These are phyloP conservation scores for Caenorhabditis inopinata DNA, from an alignment of 1,140 invertebrate species.

Conservation along the genomic window DNA sequence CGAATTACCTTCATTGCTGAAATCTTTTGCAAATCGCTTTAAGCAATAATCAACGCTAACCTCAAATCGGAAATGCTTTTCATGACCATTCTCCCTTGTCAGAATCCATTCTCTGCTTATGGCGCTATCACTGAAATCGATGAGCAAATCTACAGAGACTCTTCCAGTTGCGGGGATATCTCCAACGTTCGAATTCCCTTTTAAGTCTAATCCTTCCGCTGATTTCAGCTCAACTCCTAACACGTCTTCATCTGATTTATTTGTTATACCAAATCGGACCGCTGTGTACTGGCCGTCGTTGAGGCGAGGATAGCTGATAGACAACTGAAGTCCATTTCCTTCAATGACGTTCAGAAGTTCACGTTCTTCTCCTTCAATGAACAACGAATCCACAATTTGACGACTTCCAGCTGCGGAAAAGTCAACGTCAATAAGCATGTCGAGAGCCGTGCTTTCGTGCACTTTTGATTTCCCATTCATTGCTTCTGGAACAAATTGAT, in stretches of 20 bases:
- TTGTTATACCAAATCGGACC: conserved; percentile 13
- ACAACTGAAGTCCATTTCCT: background rate
- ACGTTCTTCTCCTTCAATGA: background rate
- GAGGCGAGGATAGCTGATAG: background rate
- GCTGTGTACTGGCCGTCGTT: conserved; percentile 36
- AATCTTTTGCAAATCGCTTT: conserved; percentile 71
- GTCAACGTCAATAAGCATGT: conserved; percentile 81
- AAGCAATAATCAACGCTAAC: background rate
- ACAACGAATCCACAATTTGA: background rate
- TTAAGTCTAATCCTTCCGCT: background rate
- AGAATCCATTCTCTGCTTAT: conserved; percentile 86
- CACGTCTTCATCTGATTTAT: background rate
- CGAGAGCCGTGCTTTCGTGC: conserved; percentile 63
- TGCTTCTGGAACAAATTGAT: no score
- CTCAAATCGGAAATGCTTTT: conserved; percentile 17
- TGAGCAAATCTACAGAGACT: background rate
- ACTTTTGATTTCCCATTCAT: conserved; percentile 68
- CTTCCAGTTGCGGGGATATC: background rate
- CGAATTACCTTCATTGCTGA: conserved; percentile 68
- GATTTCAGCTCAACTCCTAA: background rate
- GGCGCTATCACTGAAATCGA: conserved; percentile 72
- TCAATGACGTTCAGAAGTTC: conserved; percentile 31
- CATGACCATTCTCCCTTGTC: conserved; percentile 69
- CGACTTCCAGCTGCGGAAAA: conserved; percentile 59
- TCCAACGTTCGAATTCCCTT: background rate